Evolutionary conservation across 2,888 invertebrate species (phyloP), one percentile per base, ranked within the genome.

Genomic region (Acleris literana): DNA sequence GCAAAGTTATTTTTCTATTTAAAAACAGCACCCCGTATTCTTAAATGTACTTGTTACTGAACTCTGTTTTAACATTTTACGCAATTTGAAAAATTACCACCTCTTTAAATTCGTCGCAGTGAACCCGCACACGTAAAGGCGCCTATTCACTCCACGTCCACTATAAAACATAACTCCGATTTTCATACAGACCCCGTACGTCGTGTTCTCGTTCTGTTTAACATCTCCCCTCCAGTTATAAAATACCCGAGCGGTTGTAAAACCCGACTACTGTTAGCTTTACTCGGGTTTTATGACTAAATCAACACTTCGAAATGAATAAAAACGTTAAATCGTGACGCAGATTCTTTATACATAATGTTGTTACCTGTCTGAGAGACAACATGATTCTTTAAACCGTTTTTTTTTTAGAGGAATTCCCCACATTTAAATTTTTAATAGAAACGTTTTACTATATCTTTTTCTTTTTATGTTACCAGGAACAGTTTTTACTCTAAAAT

Each of bases 101-200:
- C 1, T 46, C 7, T 46, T 0, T 48, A 69, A 63, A 76, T 77
- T 83, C 80, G 76, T 63, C 78, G 17, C 70, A 77, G 69, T 59
- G 57, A 79, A 69, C 53, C 81, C 62, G 84, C 76, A 82, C 74
- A 17, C 72, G 62, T 70, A 71, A 73, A 78, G 77, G 76, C 79
- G 79, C 79, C 82, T 85, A 92, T 91, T 90, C 91, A 69, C 77
- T 77, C 80, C 91, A 90, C 91, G 92, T 92, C 84, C 85, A 84
- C 87, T 85, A 88, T 91, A 89, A 91, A 90, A 90, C 88, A 90
- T 90, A 90, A 88, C 85, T 87, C 86, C 79, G 89, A 90, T 90
- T 92, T 91, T 88, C 87, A 88, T 90, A 85, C 83, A 82, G 85
- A 85, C 81, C 74, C 74, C 75, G 75, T 73, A 67, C 70, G 73